Conservation (phyloP, 2,113 vertebrate species). For the Oostethus manadensis region DNA sequence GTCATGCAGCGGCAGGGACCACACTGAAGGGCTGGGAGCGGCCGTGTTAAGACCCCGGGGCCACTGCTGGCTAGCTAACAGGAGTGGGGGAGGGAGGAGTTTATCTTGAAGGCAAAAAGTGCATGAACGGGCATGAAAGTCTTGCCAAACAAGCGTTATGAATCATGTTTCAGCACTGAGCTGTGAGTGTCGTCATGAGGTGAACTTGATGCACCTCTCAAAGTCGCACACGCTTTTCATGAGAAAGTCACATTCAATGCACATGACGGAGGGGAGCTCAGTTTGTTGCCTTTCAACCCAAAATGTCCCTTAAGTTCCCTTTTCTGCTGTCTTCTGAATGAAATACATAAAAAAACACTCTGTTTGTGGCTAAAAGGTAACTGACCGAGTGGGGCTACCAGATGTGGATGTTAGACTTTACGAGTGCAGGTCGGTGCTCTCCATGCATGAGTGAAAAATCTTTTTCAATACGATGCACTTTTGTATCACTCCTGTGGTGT, state of each 20-base stretch:
- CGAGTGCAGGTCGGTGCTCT: neutral
- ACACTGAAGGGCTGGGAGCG: conserved; percentile 18
- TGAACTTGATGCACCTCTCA: neutral
- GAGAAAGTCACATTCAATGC: conserved; percentile 19
- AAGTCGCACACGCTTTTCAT: conserved; percentile 11
- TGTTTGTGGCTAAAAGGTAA: conserved; percentile 31
- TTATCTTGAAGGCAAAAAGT: neutral
- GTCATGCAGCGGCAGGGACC: conserved; percentile 15
- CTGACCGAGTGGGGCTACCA: too few relatives aligned
- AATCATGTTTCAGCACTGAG: conserved; percentile 20
- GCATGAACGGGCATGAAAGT: conserved; percentile 3
- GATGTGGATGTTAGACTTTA: too few relatives aligned
- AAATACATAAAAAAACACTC: conserved; percentile 24
- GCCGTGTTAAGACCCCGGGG: conserved; percentile 22
- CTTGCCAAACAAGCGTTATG: conserved; percentile 21
- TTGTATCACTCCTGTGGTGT: too few relatives aligned
- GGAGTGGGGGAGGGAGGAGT: neutral
- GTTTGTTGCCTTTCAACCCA: conserved; percentile 41
- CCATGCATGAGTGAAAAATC: too few relatives aligned
- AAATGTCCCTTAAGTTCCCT: conserved; percentile 23
- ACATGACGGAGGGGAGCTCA: conserved; percentile 40
- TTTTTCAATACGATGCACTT: too few relatives aligned
- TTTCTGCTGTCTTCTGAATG: conserved; percentile 29
- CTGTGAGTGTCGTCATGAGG: neutral
- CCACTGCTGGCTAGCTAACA: conserved; percentile 17